Base-by-base conservation (phyloP, 2,797 vertebrate genomes). In the Scolopax rusticola region DNA sequence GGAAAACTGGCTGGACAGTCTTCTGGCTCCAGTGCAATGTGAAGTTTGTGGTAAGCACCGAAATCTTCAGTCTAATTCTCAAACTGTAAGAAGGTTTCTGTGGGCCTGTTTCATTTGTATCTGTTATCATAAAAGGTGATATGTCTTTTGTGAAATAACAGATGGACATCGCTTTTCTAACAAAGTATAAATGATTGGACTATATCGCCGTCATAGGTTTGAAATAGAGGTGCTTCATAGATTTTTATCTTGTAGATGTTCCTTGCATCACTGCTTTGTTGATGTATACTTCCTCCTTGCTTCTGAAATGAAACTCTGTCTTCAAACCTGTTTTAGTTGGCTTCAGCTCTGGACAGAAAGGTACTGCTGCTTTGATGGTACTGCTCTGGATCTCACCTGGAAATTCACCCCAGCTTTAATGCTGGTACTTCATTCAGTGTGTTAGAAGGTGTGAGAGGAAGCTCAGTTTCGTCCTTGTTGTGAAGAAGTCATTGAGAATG, bases 231-330 rank as follows among this genome's bases (percentile, higher is more conserved):
- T 0, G 0, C 74, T 79, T 36, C 77, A 38, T 9, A 48, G 84
- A 83, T 60, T 92, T 96, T 89, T 75, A 6, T 97, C 92, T 96
- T 95, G 84, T 87, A 83, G 79, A 87, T 95, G 93, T 89, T 87
- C 84, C 45, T 89, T 95, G 89, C 93, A 89, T 95, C 84, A 0
- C 79, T 94, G 92, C 92, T 91, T 91, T 91, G 89, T 81, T 96
- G 93, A 96, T 96, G 54, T 92, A 92, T 90, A 50, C 68, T 77
- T 92, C 53, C 28, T 95, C 64, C 79, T 68, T 77, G 71, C 91
- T 40, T 75, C 71, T 83, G 18, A 38, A 74, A 89, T 45, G 43
- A 79, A 87, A 92, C 38, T 85, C 45, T 60, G 24, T 60, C 84
- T 88, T 87, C 70, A 85, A 87, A 78, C 78, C 67, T 89, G 57